Evolutionary conservation across 2,888 invertebrate genomes (phyloP), one percentile per base, ranked within the genome.

Genomic region (Ophion slaviceki): DNA sequence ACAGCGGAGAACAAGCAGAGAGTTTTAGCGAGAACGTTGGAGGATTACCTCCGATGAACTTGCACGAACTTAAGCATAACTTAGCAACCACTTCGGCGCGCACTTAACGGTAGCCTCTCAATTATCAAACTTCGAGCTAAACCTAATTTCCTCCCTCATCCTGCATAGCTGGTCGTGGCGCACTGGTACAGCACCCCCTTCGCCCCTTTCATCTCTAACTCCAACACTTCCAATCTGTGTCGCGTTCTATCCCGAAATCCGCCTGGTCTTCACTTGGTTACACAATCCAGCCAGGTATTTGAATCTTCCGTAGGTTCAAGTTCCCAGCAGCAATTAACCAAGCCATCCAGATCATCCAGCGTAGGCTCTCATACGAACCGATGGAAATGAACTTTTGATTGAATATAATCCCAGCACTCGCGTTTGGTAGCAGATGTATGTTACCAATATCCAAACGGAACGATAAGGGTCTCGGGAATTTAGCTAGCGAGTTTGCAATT

Each of bases 41-140:
- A 71, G 36, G 32, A 24, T 67, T 71, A 14, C 59, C 57, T 77
- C 70, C 36, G 68, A 67, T 66, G 24, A 82, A 87, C 83, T 87
- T 81, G 81, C 74, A 62, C 61, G 71, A 40, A 77, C 82, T 80
- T 67, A 71, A 70, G 86, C 86, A 86, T 89, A 90, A 90, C 87
- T 88, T 89, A 87, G 79, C 76, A 87, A 88, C 84, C 88, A 87
- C 88, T 88, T 85, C 80, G 77, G 82, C 82, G 82, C 85, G 82
- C 77, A 88, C 85, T 88, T 85, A 82, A 87, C 85, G 85, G 86
- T 88, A 82, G 88, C 89, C 89, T 89, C 91, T 91, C 89, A 91
- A 91, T 91, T 90, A 91, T 90, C 89, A 89, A 91, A 91, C 91
- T 91, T 91, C 80, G 85, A 80, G 83, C 84, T 82, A 84, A 86